Evolutionary conservation across 1,140 invertebrate species (phyloP).

Genomic region (Latrodectus geometricus): DNA sequence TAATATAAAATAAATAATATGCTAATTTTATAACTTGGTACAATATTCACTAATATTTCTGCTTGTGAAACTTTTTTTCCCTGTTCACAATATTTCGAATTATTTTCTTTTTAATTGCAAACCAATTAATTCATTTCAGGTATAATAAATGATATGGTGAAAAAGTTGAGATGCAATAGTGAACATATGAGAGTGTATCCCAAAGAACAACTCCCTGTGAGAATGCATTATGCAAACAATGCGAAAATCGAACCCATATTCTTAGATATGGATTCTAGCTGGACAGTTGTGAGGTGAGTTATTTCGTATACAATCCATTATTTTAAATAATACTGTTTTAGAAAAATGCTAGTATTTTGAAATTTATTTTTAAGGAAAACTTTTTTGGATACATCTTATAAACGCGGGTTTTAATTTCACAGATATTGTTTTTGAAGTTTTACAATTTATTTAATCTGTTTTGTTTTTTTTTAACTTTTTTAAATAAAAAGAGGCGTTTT

Average conservation of each 20-base stretch:
- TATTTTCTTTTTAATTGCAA: no score
- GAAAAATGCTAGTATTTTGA: no score
- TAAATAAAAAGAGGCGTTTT: background rate
- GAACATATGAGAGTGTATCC: conserved; percentile 39
- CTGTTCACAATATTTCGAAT: no score
- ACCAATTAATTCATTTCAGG: conserved; percentile 3
- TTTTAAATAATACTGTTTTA: no score
- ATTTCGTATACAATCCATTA: background rate
- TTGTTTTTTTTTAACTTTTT: background rate
- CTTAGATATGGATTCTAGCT: conserved; percentile 47
- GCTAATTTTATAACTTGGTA: no score
- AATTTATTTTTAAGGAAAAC: no score
- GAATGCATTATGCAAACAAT: conserved; percentile 51
- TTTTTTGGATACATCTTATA: no score
- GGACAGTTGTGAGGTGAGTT: conserved; percentile 51
- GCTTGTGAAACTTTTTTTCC: no score
- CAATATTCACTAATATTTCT: no score
- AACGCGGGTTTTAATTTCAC: background rate
- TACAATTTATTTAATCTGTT: background rate
- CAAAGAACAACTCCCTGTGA: conserved; percentile 47
- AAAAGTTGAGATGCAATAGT: conserved; percentile 28
- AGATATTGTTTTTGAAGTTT: background rate
- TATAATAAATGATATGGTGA: conserved; percentile 3
- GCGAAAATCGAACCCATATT: conserved; percentile 52
- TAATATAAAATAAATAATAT: no score